Conservation (phyloP, 2,888 invertebrate species). For the Ecliptopera silaceata region DNA sequence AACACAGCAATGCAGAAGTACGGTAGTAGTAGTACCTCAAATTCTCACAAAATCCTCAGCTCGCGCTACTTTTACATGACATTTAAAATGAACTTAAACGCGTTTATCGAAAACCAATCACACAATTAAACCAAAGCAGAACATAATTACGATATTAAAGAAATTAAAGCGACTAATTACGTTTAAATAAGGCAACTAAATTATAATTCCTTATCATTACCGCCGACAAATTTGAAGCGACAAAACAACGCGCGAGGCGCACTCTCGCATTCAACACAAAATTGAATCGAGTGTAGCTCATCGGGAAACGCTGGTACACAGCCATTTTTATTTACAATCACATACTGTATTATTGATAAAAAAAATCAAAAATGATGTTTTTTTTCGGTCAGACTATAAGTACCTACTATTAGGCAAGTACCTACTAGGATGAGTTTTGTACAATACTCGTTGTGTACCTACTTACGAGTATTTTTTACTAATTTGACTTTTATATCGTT, state of each 20-base stretch:
- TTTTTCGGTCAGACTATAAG: too few species aligned
- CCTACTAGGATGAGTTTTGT: too few species aligned
- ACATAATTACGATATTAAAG: conserved; percentile 31
- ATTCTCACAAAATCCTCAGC: too few species aligned
- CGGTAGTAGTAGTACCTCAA: too few species aligned
- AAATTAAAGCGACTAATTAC: conserved; percentile 23
- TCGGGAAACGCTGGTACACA: not conserved
- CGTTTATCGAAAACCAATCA: conserved; percentile 19
- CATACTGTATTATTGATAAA: not conserved
- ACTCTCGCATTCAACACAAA: conserved; percentile 47
- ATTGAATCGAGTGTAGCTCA: conserved; percentile 57
- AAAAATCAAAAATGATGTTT: too few species aligned
- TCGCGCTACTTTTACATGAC: too few species aligned
- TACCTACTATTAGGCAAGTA: too few species aligned
- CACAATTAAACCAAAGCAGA: conserved; percentile 22
- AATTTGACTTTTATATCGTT: too few species aligned
- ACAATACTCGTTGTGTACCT: too few species aligned
- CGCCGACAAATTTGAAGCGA: conserved; percentile 27
- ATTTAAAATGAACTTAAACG: not conserved
- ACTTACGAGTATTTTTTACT: too few species aligned
- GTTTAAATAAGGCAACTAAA: conserved; percentile 26
- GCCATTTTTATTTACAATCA: not conserved
- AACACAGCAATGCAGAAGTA: too few species aligned
- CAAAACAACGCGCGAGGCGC: conserved; percentile 36
- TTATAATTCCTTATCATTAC: conserved; percentile 31